Evolutionary conservation across 2,888 invertebrate species (phyloP).

Genomic region (Cantharis lateralis): DNA sequence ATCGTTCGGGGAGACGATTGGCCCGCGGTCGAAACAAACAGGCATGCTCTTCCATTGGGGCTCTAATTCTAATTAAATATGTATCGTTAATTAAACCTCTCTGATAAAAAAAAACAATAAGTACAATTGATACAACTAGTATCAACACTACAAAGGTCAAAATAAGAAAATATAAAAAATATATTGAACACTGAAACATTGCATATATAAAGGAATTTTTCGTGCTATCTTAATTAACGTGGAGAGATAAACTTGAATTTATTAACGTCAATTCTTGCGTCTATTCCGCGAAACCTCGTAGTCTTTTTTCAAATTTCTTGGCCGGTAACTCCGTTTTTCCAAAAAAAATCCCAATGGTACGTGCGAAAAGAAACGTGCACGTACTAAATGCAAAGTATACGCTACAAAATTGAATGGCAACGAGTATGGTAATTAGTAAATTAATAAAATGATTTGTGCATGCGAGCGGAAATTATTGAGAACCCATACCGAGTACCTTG

Average conservation of each 20-base stretch:
- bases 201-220: background rate
- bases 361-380: background rate
- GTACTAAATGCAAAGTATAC: background rate
- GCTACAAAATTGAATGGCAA: background rate
- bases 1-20: background rate
- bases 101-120: background rate
- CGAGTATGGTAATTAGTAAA: background rate
- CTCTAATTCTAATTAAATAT: background rate
- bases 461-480: background rate
- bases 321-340: background rate
- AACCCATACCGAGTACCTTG: background rate
- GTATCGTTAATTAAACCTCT: background rate
- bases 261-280: background rate
- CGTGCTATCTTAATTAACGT: background rate
- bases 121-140: background rate
- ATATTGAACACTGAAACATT: background rate
- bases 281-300: background rate
- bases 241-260: background rate
- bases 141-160: background rate
- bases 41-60: background rate
- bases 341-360: background rate
- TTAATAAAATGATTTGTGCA: background rate
- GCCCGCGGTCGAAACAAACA: background rate
- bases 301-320: background rate
- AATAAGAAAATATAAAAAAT: background rate